Conservation (phyloP, 2,797 vertebrate genomes). For the Hozukius guyotensis region DNA sequence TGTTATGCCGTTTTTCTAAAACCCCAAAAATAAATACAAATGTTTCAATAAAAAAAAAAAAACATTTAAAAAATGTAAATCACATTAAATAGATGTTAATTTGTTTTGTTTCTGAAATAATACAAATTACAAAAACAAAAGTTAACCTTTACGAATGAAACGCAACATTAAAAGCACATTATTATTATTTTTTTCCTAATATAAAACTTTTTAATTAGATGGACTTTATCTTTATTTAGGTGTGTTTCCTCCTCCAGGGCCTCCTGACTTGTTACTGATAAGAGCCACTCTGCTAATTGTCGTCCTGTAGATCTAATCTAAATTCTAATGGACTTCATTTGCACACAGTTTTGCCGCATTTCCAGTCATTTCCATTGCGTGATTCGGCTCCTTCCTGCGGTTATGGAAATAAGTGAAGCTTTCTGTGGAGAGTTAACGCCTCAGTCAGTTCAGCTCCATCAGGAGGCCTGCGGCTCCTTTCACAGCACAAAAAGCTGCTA, state of each 20-base stretch:
- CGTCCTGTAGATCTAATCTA: slow-evolving; percentile 79
- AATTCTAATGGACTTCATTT: slow-evolving; percentile 82
- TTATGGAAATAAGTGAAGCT: slow-evolving; percentile 64
- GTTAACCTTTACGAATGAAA: not conserved
- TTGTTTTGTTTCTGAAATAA: not conserved
- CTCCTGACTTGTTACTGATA: slow-evolving; percentile 41
- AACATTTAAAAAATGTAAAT: not conserved
- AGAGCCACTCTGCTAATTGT: slow-evolving; percentile 75
- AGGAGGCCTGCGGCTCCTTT: slow-evolving; percentile 56
- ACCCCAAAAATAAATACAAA: too few species aligned
- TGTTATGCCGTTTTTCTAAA: too few species aligned
- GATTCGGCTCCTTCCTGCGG: slow-evolving; percentile 68
- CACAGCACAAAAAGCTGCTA: slow-evolving; percentile 37
- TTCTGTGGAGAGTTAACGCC: slow-evolving; percentile 38
- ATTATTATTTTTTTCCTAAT: not conserved
- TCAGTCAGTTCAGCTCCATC: slow-evolving; percentile 42
- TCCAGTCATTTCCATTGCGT: slow-evolving; percentile 78
- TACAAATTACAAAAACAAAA: not conserved
- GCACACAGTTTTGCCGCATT: slow-evolving; percentile 77
- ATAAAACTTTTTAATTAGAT: not conserved
- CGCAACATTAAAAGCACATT: not conserved
- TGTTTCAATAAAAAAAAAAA: not conserved
- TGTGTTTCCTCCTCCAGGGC: not conserved
- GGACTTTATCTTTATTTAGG: not conserved
- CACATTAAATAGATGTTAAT: not conserved